phyloP scores from a whole-genome alignment of 2,888 invertebrate species.

The Cerastis leucographa region DNA sequence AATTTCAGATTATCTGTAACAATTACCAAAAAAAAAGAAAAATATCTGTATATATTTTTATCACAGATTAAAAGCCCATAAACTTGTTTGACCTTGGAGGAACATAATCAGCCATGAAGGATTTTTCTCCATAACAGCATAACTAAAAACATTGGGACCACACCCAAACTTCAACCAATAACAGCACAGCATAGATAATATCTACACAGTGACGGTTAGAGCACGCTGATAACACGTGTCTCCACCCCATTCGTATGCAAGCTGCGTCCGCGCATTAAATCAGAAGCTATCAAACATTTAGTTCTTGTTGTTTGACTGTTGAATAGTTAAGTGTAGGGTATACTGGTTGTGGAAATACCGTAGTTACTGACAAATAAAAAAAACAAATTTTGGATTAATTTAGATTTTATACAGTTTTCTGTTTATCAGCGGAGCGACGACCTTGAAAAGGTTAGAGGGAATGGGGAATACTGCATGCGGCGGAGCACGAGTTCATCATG shows the following conservation, averaged over 20 bases:
- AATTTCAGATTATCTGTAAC: neutral
- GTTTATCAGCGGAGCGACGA: no score
- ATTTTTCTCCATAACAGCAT: neutral
- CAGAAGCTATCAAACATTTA: conserved; percentile 82
- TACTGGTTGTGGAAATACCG: conserved; percentile 13
- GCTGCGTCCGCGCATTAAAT: conserved; percentile 73
- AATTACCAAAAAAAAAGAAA: no score
- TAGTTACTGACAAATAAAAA: neutral
- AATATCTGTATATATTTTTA: neutral
- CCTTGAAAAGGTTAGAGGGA: no score
- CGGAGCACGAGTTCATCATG: neutral
- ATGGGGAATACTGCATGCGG: neutral
- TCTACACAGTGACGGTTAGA: conserved; percentile 60
- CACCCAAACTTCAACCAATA: conserved; percentile 38
- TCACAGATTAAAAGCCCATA: neutral
- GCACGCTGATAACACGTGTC: conserved; percentile 71
- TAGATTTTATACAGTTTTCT: neutral
- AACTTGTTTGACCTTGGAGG: neutral
- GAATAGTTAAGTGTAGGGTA: conserved; percentile 68
- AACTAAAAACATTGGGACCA: neutral
- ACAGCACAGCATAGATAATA: conserved; percentile 41
- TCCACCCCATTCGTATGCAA: conserved; percentile 72
- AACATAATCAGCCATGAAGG: neutral
- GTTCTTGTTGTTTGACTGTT: conserved; percentile 74
- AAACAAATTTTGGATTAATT: neutral